Percentiles rank a stretch among this genome's conserved stretches.
Evolutionary conservation across 2,888 invertebrate genomes (phyloP).

Genomic region (Halictus quadricinctus): DNA sequence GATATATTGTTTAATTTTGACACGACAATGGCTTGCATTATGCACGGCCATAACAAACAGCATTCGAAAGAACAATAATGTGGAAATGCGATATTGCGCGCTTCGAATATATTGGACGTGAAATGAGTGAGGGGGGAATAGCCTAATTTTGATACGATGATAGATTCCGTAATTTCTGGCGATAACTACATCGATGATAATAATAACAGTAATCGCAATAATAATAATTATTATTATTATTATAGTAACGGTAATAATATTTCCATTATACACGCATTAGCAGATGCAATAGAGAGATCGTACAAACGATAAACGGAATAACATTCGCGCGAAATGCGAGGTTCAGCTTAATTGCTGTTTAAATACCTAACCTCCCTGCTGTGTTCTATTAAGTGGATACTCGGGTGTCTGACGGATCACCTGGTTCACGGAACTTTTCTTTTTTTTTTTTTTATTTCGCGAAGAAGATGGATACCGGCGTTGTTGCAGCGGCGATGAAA

Average conservation of each 20-base stretch:
- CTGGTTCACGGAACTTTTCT: not conserved
- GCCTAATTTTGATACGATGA: not conserved
- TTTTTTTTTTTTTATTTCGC: not conserved
- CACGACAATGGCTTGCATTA: not conserved
- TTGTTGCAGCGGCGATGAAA: not conserved
- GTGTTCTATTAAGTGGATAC: conserved; percentile 11
- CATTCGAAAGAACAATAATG: not conserved
- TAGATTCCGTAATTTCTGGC: not conserved
- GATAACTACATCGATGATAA: not conserved
- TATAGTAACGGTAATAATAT: not conserved
- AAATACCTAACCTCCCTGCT: conserved; percentile 8
- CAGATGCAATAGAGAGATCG: not conserved
- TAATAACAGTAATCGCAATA: not conserved
- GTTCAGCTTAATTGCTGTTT: conserved; percentile 14
- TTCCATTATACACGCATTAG: not conserved
- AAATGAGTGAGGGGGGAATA: not conserved
- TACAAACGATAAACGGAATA: not conserved
- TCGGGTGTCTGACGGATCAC: not conserved
- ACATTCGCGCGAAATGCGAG: not conserved
- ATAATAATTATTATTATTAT: not conserved
- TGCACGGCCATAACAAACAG: not conserved
- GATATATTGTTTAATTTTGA: not conserved
- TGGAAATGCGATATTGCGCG: not conserved
- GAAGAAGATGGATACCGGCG: not conserved
- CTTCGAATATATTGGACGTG: not conserved